Evolutionary conservation across 1,140 invertebrate genomes (phyloP), one percentile per base, ranked within the genome.

Genomic region (Drosophila persimilis): DNA sequence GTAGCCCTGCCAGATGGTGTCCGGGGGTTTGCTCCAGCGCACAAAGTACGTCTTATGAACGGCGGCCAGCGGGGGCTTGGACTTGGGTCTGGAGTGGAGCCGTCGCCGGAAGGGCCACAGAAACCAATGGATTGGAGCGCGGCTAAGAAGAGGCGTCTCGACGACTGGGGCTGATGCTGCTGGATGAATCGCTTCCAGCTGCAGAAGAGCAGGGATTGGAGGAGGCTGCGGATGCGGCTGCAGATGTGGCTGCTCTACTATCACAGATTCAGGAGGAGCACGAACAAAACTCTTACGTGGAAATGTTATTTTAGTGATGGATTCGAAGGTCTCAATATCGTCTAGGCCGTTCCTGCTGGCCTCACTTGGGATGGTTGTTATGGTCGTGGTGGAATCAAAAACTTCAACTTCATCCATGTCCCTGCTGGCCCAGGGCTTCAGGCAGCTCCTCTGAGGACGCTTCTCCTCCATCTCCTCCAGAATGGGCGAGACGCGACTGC

Each of bases 11-110:
- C 65, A 89, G 6, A 79, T 54, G 1, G 83, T 83, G 1, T 89
- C 77, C 26, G 89, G 85, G 9, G 89, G 85, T 20, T 90, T 90
- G 35, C 56, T 79, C 90, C 90, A 90, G 2, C 75, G 60, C 2
- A 90, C 77, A 26, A 90, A 90, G 35, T 90, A 90, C 0, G 89
- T 90, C 47, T 90, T 90, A 55, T 90, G 88, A 0, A 90, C 83
- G 15, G 84, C 86, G 0, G 89, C 89, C 15, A 62, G 31, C 3
- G 63, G 64, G 0, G 57, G 13, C 7, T 62, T 73, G 22, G 65
- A 22, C 20, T 62, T 58, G 24, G 7, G n/a, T 5, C 15, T 29
- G 7, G 22, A 6, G 7, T n/a, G 5, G 15, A 22, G 51, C 0
- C 73, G 80, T 54, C 73, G 69, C 0, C 83, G 79, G 13, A 90